These are phyloP conservation scores for Cnemophilus loriae DNA, from an alignment of 2,113 vertebrate species.

Conservation along the genomic window DNA sequence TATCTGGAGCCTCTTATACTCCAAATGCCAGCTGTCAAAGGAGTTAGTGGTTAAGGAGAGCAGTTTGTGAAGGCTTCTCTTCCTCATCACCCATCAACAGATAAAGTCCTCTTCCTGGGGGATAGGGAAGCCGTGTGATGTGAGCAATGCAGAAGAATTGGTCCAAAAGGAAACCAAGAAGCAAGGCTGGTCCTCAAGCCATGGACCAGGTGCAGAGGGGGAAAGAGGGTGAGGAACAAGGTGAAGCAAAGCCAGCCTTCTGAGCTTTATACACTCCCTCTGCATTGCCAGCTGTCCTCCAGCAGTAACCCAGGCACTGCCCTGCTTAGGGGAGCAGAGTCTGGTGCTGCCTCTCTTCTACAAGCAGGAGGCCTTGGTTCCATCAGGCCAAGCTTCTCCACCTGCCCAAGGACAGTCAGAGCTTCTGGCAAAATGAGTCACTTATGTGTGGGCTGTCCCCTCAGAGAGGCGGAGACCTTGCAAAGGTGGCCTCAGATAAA, in stretches of 20 bases:
- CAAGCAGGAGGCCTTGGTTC: fast-evolving
- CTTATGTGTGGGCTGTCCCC: fast-evolving
- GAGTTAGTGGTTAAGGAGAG: background rate
- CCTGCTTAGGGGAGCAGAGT: background rate
- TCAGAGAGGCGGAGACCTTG: background rate
- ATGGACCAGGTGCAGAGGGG: background rate
- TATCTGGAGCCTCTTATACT: background rate
- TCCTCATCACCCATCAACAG: background rate
- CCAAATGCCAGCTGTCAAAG: background rate
- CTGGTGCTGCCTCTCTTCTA: background rate
- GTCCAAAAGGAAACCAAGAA: background rate
- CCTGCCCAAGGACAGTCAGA: background rate
- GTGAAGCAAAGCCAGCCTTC: background rate
- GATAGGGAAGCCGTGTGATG: background rate
- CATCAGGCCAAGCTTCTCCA: background rate
- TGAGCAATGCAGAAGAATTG: background rate
- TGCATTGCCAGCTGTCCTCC: background rate
- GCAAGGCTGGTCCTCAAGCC: background rate
- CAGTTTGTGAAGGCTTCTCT: background rate
- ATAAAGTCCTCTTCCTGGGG: background rate
- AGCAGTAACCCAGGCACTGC: background rate
- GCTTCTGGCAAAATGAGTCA: background rate
- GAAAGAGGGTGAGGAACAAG: background rate
- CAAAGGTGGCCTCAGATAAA: background rate
- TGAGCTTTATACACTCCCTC: background rate